These are phyloP conservation scores for Bombus balteatus DNA, from an alignment of 1,140 invertebrate species.

Conservation along the genomic window DNA sequence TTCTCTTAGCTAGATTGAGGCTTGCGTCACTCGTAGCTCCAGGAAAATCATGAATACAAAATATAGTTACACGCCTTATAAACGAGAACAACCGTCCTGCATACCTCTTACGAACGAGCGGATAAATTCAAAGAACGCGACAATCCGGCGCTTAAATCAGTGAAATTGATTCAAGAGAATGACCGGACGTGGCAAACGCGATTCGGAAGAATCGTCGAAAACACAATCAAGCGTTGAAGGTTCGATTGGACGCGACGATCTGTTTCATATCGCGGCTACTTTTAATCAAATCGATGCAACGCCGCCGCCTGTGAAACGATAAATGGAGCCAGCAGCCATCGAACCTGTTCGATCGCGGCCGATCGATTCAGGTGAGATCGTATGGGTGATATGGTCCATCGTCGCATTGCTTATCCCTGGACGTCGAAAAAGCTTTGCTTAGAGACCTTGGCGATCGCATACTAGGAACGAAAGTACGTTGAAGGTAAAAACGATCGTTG, in stretches of 20 bases:
- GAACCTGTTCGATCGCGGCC: constrained; percentile 9
- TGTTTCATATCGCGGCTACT: constrained; percentile 1
- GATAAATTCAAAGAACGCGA: constrained; percentile 2
- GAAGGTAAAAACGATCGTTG: constrained; percentile 40
- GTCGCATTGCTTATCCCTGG: not conserved
- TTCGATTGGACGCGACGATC: constrained; percentile 3
- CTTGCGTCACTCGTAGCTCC: constrained; percentile 11
- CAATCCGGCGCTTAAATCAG: constrained; percentile 7
- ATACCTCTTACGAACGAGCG: not conserved
- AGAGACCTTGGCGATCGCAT: constrained; percentile 40
- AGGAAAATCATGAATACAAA: constrained; percentile 17
- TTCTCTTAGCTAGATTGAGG: not conserved
- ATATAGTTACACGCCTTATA: not conserved
- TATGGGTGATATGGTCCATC: not conserved
- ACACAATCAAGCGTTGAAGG: not conserved
- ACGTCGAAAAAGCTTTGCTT: constrained; percentile 36
- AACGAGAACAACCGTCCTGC: not conserved
- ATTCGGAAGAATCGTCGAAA: not conserved
- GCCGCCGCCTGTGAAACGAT: not conserved
- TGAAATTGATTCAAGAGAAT: not conserved
- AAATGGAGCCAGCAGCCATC: not conserved
- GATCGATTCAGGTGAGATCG: not conserved
- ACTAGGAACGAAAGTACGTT: constrained; percentile 55
- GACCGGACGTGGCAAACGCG: not conserved
- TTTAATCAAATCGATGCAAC: constrained; percentile 21